Base-by-base conservation (phyloP, 2,797 vertebrate species). In the Crypturellus tataupa region DNA sequence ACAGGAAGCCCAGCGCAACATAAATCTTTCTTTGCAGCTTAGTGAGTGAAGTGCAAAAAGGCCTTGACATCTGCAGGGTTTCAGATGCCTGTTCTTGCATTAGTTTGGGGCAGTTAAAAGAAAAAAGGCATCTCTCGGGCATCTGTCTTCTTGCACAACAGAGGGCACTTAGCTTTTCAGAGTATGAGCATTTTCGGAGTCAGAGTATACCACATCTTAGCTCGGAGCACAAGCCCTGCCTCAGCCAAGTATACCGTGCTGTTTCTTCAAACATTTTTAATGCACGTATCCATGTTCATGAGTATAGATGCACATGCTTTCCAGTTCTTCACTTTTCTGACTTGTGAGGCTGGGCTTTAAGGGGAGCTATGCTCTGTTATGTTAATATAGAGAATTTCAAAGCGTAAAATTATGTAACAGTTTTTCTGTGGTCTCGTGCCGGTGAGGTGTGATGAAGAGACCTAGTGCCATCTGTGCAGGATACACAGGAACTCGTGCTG, bases 41-140 rank as follows among this genome's bases (percentile, higher is more conserved):
- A 25, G 19, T 7, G 55, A 25, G 19, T 7, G 55, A 64, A 14
- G 9, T 68, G 35, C 20, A 17, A 24, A 24, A 44, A 49, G 44
- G 17, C 18, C 46, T 80, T 0, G 0, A 18, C 10, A 69, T 21
- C 12, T 3, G 1, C 25, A 13, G 15, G 7, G 10, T 58, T 80
- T 80, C 78, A 73, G 49, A 40, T 10, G 10, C 25, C 40, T 78
- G 8, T 6, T 60, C 25, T 44, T 64, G 24, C 8, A 29, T 39
- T 29, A 23, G 25, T 10, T 17, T 1, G 9, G 18, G 13, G 6
- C 25, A 40, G 62, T 19, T 40, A 29, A 63, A 37, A 33, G 23
- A 20, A 16, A 70, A 0, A 9, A 19, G n/a, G n/a, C n/a, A n/a
- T n/a, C n/a, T n/a, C n/a, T 63, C n/a, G 20, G 33, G 18, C 31